These are phyloP conservation scores for Hypolimnas misippus DNA, from an alignment of 2,888 invertebrate species.

Conservation along the genomic window DNA sequence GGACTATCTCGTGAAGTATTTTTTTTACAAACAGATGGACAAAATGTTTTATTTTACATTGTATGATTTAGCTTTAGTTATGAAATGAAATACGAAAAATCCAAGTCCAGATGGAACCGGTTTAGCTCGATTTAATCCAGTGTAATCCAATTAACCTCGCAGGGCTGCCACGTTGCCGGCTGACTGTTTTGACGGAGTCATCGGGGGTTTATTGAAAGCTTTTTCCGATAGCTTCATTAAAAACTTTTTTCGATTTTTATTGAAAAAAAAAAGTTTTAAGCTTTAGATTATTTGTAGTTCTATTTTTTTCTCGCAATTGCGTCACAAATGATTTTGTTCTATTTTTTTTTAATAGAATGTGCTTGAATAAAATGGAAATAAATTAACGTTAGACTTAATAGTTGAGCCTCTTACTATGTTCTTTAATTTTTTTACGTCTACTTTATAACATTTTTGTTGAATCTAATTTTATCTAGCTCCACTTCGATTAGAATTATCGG, in stretches of 20 bases:
- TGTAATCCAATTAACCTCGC: slow-evolving; percentile 12
- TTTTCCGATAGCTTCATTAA: slow-evolving; percentile 24
- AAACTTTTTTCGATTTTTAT: slow-evolving; percentile 11
- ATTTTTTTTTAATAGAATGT: no score
- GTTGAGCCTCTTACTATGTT: no score
- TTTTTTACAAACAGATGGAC: no score
- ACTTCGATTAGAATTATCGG: no score
- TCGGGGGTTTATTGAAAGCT: slow-evolving; percentile 26
- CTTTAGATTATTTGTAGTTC: not conserved
- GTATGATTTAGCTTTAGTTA: not conserved
- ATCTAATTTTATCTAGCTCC: no score
- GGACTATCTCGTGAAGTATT: no score
- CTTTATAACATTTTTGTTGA: no score
- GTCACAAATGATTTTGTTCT: no score
- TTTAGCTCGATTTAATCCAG: slow-evolving; percentile 10
- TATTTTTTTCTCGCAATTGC: not conserved
- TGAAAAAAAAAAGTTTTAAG: not conserved
- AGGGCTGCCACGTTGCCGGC: slow-evolving; percentile 4
- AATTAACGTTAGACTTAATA: no score
- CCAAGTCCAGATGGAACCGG: not conserved
- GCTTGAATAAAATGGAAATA: no score
- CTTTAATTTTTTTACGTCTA: no score
- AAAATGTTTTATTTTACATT: not conserved
- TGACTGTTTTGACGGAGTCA: not conserved
- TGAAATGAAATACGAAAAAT: not conserved